A percentile compares a stretch with the other conserved stretches of the same genome.
phyloP scores from a whole-genome alignment of 2,888 invertebrate genomes.

The Amphiduros pacificus region DNA sequence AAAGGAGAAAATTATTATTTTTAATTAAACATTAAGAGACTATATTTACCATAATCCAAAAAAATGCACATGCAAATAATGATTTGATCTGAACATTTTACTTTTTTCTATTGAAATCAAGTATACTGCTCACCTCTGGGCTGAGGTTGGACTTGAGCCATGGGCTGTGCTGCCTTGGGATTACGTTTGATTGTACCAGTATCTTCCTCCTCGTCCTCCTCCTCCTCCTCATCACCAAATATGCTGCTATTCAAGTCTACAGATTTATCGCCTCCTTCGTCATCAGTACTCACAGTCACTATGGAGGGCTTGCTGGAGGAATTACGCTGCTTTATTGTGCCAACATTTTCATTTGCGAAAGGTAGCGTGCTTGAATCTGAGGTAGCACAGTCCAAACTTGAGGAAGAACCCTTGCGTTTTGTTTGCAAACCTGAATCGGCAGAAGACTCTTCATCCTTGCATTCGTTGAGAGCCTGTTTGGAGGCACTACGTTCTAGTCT shows the following conservation, averaged over 20 bases:
- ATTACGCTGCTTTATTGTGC: constrained; percentile 87
- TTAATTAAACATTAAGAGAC: too few species aligned
- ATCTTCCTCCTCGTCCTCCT: constrained; percentile 22
- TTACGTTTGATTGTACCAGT: constrained; percentile 24
- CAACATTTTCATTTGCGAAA: constrained; percentile 98
- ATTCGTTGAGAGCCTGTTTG: not conserved
- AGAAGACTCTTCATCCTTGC: too few species aligned
- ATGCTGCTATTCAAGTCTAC: constrained; percentile 29
- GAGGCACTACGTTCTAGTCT: constrained; percentile 14
- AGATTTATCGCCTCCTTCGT: constrained; percentile 6
- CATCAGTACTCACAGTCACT: constrained; percentile 34
- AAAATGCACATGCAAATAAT: too few species aligned
- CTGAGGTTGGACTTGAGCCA: constrained; percentile 9
- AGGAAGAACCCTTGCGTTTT: constrained; percentile 12
- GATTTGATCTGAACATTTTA: too few species aligned
- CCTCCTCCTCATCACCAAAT: too few species aligned
- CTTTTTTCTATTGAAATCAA: too few species aligned
- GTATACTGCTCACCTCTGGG: constrained; percentile 4
- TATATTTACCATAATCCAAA: too few species aligned
- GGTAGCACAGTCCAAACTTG: constrained; percentile 11
- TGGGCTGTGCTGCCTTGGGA: constrained; percentile 8
- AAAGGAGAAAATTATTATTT: too few species aligned
- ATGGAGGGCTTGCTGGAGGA: constrained; percentile 47
- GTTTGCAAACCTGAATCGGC: not conserved
- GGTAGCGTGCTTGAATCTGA: constrained; percentile 74